Evolutionary conservation across 2,797 vertebrate species (phyloP).

Genomic region (Pipistrellus pipistrellus): DNA sequence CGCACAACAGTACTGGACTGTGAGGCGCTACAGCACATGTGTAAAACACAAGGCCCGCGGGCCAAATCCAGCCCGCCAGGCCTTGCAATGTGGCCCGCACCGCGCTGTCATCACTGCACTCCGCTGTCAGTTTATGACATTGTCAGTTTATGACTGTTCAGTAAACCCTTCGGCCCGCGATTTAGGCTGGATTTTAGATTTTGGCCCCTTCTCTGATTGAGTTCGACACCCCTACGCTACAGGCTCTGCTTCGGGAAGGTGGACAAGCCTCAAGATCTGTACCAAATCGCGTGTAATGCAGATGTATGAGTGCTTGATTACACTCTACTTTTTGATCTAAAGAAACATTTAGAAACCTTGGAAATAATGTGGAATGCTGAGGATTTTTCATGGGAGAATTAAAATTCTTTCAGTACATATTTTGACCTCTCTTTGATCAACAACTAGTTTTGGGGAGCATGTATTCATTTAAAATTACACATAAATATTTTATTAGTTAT

Average conservation of each 20-base stretch:
- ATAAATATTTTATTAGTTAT: conserved; percentile 15
- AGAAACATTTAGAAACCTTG: background rate
- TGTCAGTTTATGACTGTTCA: too few relatives aligned
- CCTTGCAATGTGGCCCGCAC: too few relatives aligned
- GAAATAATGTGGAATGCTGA: background rate
- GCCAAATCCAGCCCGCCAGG: too few relatives aligned
- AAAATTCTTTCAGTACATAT: conserved; percentile 7
- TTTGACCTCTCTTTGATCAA: background rate
- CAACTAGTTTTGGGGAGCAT: background rate
- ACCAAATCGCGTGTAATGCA: background rate
- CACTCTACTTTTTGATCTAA: conserved; percentile 18
- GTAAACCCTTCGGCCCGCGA: too few relatives aligned
- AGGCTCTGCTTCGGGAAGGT: background rate
- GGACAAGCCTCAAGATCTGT: conserved; percentile 7
- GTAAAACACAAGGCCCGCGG: too few relatives aligned
- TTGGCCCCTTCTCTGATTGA: too few relatives aligned
- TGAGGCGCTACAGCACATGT: background rate
- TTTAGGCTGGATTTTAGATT: too few relatives aligned
- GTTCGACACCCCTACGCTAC: too few relatives aligned
- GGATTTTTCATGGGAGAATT: background rate
- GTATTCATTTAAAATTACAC: background rate
- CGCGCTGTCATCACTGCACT: too few relatives aligned
- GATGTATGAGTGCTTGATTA: background rate
- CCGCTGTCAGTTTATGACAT: too few relatives aligned
- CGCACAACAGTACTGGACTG: background rate